These are phyloP conservation scores for Psittacula cyanocephala DNA, from an alignment of 2,113 vertebrate species.

Conservation along the genomic window DNA sequence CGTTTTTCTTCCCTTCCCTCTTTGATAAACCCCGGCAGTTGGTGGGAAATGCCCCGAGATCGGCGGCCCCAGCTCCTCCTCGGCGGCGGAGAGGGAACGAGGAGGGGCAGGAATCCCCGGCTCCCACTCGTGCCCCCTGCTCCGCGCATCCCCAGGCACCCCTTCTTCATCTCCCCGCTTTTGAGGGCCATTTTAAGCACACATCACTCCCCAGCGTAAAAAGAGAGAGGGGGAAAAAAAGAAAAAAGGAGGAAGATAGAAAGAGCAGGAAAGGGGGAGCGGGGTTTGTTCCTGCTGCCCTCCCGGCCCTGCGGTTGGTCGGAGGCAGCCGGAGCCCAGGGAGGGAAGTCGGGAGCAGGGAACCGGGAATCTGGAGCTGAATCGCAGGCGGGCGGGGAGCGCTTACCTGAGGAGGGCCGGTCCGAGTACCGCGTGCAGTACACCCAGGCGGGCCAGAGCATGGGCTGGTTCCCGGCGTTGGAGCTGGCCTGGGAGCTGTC, in stretches of 20 bases:
- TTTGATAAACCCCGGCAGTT: background rate
- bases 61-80: background rate
- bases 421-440: constrained; percentile 99
- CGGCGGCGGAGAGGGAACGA: background rate
- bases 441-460: constrained; percentile 99
- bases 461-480: constrained; percentile 79
- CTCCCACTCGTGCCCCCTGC: background rate
- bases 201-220: no score
- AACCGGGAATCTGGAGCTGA: background rate
- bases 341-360: background rate
- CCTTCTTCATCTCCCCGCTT: background rate
- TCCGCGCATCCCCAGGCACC: background rate
- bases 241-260: background rate
- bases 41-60: background rate
- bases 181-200: background rate
- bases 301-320: background rate
- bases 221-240: no score
- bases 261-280: background rate
- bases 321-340: background rate
- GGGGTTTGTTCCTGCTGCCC: background rate
- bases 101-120: background rate
- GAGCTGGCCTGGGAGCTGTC: constrained; percentile 94
- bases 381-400: background rate
- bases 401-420: constrained; percentile 95
- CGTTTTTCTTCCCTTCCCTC: background rate